phyloP scores from a whole-genome alignment of 2,797 vertebrate species.

The Labroides dimidiatus region DNA sequence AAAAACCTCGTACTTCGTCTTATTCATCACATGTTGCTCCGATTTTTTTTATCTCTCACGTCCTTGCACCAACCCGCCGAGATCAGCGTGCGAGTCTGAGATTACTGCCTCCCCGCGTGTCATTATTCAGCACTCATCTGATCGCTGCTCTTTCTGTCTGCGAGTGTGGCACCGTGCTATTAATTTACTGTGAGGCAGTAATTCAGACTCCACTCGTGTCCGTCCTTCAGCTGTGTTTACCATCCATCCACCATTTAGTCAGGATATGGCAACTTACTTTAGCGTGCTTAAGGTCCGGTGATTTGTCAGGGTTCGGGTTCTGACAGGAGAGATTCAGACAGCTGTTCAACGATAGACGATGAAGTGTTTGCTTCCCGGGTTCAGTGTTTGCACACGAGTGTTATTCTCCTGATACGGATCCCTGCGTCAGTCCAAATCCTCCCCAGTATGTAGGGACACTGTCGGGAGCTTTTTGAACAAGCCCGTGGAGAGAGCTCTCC shows the following conservation, averaged over 20 bases:
- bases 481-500: slow-evolving; percentile 1
- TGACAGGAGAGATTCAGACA: neutral
- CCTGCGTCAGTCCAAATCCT: neutral
- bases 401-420: no score
- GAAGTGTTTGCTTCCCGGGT: no score
- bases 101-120: slow-evolving; percentile 50
- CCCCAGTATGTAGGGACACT: neutral
- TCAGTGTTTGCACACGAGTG: no score
- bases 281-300: neutral
- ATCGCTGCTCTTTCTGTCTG: slow-evolving; percentile 39
- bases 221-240: slow-evolving; percentile 52
- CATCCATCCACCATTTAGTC: slow-evolving; percentile 11
- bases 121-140: slow-evolving; percentile 67
- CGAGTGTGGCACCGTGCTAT: slow-evolving; percentile 25
- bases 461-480: slow-evolving; percentile 1
- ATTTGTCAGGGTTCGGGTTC: neutral
- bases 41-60: neutral
- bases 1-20: neutral
- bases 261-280: neutral
- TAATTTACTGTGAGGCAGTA: slow-evolving; percentile 50
- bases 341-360: neutral
- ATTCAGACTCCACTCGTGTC: slow-evolving; percentile 36
- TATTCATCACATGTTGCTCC: neutral
- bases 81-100: slow-evolving; percentile 53
- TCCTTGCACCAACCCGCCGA: slow-evolving; percentile 52